A percentile compares a stretch with the other conserved stretches of the same genome.
These are phyloP conservation scores for Cryptoblepharus egeriae DNA, from an alignment of 2,797 vertebrate species.

Conservation along the genomic window DNA sequence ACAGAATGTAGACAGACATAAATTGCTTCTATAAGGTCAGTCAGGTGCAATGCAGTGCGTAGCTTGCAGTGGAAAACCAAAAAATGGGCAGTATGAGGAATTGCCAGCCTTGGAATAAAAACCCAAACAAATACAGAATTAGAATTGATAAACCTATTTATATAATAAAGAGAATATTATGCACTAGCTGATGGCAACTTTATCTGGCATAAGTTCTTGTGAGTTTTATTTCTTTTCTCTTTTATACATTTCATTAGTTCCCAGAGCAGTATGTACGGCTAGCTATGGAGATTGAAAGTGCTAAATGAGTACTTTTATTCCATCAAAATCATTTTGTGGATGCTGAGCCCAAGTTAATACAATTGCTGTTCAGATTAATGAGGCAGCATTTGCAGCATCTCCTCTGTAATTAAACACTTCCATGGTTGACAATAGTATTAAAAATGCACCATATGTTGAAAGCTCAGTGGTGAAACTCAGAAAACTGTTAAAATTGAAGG, in stretches of 20 bases:
- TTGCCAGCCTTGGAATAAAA: too few relatives aligned
- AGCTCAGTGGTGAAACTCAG: slow-evolving; percentile 63
- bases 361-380: slow-evolving; percentile 72
- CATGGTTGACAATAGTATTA: slow-evolving; percentile 61
- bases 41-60: too few relatives aligned
- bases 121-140: background rate
- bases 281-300: slow-evolving; percentile 50
- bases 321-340: slow-evolving; percentile 57
- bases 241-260: slow-evolving; percentile 46
- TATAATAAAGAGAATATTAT: background rate
- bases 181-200: slow-evolving; percentile 22
- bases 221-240: slow-evolving; percentile 8
- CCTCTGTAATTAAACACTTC: slow-evolving; percentile 66
- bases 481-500: slow-evolving; percentile 66
- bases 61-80: too few relatives aligned
- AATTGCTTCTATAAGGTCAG: too few relatives aligned
- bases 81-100: too few relatives aligned
- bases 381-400: slow-evolving; percentile 65
- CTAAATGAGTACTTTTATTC: slow-evolving; percentile 51
- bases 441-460: slow-evolving; percentile 60
- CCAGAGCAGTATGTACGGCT: slow-evolving; percentile 35
- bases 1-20: too few relatives aligned
- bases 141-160: slow-evolving; percentile 8
- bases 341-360: slow-evolving; percentile 60
- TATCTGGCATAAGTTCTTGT: background rate